Evolutionary conservation across 1,140 invertebrate genomes (phyloP), one percentile per base, ranked within the genome.

Genomic region (Drosophila sp.): DNA sequence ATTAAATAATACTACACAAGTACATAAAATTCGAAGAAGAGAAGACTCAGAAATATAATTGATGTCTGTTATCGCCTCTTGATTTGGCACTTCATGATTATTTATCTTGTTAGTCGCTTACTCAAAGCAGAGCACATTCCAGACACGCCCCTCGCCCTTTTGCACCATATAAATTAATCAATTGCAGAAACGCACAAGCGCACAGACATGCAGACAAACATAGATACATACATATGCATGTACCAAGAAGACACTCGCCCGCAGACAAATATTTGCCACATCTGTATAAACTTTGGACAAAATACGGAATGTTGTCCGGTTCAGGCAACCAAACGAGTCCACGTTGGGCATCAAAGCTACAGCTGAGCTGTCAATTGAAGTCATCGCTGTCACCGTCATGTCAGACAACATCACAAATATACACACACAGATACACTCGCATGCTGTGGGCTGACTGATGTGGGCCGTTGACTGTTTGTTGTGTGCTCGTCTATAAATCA

Each of bases 401-500:
- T 81, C 81, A 86, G 74, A 81, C 62, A 83, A 86, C 79, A 77
- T 71, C 69, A 76, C 80, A 73, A 76, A 80, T 21, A 59, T 9
- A 32, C 41, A 38, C 38, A 56, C 40, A 59, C 41, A 41, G 34
- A 67, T 11, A 27, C 16, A 43, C 40, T 54, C 21, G 32, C 56
- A 54, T 50, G 70, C 67, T 51, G 53, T 66, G 50, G 45, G 43
- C 46, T 40, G 67, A 46, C 41, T 62, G 57, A 54, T 58, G 38
- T 72, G 48, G 58, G 82, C 82, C 74, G 77, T 71, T 70, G 78
- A 71, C 76, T 89, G 66, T 86, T 72, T 82, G 83, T 76, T 89
- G 78, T 82, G 78, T 87, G 83, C 83, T 87, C 82, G 78, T 87
- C 83, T 87, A 87, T 87, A 87, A 87, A 87, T 87, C 82, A 87